A percentile compares a stretch with the other conserved stretches of the same genome.
These are phyloP conservation scores for Phenganax marumi DNA, from an alignment of 92 coral and sea anemone genomes.

Conservation along the genomic window DNA sequence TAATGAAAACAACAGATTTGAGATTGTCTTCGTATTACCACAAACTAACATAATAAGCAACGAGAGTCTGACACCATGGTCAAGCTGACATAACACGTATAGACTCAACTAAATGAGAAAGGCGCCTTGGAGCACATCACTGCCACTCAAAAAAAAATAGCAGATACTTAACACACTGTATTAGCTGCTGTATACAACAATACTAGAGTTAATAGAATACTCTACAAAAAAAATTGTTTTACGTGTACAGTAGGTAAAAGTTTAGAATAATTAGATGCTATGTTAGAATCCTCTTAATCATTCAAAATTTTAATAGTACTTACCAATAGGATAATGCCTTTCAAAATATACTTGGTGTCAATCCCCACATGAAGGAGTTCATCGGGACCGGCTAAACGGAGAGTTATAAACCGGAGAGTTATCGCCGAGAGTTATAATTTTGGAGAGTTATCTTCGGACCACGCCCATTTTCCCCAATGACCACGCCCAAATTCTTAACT, in stretches of 20 bases:
- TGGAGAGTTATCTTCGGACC: no score
- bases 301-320: slow-evolving; percentile 14
- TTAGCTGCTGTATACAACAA: no score
- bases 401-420: no score
- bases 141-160: no score
- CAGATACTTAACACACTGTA: no score
- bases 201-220: no score
- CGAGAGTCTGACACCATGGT: not conserved
- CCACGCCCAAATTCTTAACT: no score
- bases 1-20: not conserved
- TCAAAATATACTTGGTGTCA: slow-evolving; percentile 88
- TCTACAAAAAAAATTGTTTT: no score
- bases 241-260: not conserved
- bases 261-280: not conserved
- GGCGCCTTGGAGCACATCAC: not conserved
- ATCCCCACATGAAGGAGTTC: slow-evolving; percentile 91
- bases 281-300: not conserved
- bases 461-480: no score
- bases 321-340: slow-evolving; percentile 93
- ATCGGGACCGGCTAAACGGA: not conserved
- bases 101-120: not conserved
- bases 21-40: not conserved
- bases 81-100: no score
- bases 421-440: no score
- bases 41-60: not conserved